Percentiles rank a stretch among this genome's conserved stretches.
phyloP scores from a whole-genome alignment of 2,888 invertebrate genomes.

The Drosophila multiciliata region DNA sequence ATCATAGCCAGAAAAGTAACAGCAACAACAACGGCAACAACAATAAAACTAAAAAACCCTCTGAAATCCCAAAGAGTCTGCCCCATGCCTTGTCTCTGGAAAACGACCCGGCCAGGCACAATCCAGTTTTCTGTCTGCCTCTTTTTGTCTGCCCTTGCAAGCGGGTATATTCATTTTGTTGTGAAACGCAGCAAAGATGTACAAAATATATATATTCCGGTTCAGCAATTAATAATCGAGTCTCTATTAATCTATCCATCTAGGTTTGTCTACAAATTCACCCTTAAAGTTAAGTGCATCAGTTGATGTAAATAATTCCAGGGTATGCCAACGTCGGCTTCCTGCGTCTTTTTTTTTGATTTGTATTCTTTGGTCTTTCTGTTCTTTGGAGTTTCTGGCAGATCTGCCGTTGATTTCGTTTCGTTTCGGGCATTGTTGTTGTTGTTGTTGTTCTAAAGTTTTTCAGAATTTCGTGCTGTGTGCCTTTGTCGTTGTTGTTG shows the following conservation, averaged over 20 bases:
- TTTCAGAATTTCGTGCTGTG: constrained; percentile 79
- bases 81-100: constrained; percentile 49
- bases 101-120: constrained; percentile 67
- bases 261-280: background rate
- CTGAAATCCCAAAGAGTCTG: constrained; percentile 77
- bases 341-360: background rate
- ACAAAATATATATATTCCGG: background rate
- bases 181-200: background rate
- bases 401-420: constrained; percentile 75
- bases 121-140: constrained; percentile 71
- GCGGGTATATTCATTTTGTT: background rate
- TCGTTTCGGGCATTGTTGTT: constrained; percentile 52
- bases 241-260: background rate
- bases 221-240: background rate
- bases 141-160: constrained; percentile 1
- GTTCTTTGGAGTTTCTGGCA: constrained; percentile 54
- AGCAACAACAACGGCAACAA: constrained; percentile 49
- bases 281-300: background rate
- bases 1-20: constrained; percentile 66
- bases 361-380: constrained; percentile 6
- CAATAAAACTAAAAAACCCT: constrained; percentile 56
- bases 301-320: background rate
- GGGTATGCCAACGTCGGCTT: background rate
- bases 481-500: constrained; percentile 35
- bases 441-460: constrained; percentile 59